Base-by-base conservation (phyloP, 2,113 vertebrate species). In the Syngnathus scovelli region DNA sequence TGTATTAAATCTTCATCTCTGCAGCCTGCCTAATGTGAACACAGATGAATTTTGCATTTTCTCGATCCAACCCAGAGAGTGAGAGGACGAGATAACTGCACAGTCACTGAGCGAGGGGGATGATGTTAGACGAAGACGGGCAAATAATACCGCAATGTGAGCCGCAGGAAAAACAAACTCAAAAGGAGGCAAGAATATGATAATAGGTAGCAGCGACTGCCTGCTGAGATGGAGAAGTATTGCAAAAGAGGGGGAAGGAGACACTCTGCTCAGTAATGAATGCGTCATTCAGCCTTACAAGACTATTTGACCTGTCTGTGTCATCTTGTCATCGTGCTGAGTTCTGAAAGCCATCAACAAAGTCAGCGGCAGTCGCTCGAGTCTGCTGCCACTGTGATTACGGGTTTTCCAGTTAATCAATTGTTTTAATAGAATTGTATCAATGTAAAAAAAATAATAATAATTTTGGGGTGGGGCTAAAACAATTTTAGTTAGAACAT, bases 1-100 rank as follows among this genome's bases (percentile, higher is more conserved):
- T 81, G 82, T 84, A 86, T 91, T 89, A 89, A 91, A 89, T 90
- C 87, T 90, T 90, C 77, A 88, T 91, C 88, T 89, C 81, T 60
- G 71, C 75, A 67, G 74, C 75, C 71, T 78, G 86, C 77, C 76
- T 87, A 82, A 87, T 87, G 83, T 85, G 85, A 89, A 76, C 78
- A 71, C 76, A 72, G 80, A 85, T 85, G 76, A 85, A 86, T 85
- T 79, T 86, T 85, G 73, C 81, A 84, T 84, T 78, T 79, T 79
- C 19, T 56, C 73, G 68, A 69, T 70, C 75, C 76, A 75, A 43
- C 61, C 63, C 43, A n/a, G 70, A 68, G 60, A 64, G 56, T 63
- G 59, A 62, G 60, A 39, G 69, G 39, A 58, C 66, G 46, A 64
- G 64, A 80, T 67, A 74, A 68, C 69, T 78, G 76, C 77, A 27